These are phyloP conservation scores for Rhynchonycteris naso DNA, from an alignment of 2,797 vertebrate species.

Conservation along the genomic window DNA sequence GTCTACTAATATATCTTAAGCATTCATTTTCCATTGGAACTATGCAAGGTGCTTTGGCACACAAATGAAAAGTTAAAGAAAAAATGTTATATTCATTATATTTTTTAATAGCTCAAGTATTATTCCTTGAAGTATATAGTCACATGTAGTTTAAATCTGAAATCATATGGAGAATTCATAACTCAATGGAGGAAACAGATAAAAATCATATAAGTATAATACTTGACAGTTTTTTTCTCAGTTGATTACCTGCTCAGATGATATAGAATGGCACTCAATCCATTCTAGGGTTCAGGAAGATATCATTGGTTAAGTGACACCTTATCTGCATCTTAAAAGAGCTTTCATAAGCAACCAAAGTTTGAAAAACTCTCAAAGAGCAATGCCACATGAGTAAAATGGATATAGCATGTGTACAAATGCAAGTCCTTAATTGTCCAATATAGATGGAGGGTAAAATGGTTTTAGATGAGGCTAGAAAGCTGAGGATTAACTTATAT, in stretches of 20 bases:
- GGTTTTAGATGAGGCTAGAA: neutral
- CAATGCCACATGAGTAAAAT: fast-evolving
- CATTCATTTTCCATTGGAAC: slow-evolving; percentile 15
- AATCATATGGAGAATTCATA: neutral
- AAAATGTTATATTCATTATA: neutral
- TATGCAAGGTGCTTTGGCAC: slow-evolving; percentile 17
- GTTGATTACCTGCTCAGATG: neutral
- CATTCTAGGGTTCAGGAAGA: neutral
- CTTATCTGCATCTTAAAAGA: neutral
- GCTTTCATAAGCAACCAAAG: too few relatives aligned
- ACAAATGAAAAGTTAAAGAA: slow-evolving; percentile 27
- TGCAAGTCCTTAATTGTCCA: neutral
- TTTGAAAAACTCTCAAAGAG: neutral
- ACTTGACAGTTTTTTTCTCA: neutral
- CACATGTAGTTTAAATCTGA: neutral
- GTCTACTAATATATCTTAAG: slow-evolving; percentile 56
- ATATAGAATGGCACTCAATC: neutral
- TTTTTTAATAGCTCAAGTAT: neutral
- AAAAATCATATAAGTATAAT: neutral
- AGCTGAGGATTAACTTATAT: neutral
- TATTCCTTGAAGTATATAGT: neutral
- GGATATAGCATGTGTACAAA: fast-evolving
- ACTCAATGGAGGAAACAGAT: neutral
- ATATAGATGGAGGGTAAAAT: too few relatives aligned
- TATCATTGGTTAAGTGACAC: neutral